phyloP scores from a whole-genome alignment of 2,888 invertebrate genomes.

The Nematopogon swammerdamellus region DNA sequence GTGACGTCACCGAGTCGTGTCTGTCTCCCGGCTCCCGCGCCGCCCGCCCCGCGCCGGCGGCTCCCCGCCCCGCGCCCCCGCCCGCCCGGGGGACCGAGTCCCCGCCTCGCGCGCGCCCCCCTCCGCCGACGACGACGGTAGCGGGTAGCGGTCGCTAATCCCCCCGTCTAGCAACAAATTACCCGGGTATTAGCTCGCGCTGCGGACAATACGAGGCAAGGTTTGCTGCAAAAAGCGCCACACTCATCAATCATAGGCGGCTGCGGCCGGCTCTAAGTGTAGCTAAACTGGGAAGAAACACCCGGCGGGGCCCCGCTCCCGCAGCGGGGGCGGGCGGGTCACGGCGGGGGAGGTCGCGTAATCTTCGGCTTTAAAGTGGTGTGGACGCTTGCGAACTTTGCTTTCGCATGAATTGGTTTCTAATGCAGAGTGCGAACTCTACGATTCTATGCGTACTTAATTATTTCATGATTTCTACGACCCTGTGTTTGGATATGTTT shows the following conservation, averaged over 20 bases:
- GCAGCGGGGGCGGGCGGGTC: background rate
- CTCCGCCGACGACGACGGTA: too few relatives aligned
- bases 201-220: background rate
- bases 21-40: slow-evolving; percentile 1
- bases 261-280: background rate
- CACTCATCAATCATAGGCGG: background rate
- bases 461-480: too few relatives aligned
- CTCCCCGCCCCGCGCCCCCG: too few relatives aligned
- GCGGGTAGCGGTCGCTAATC: background rate
- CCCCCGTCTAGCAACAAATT: background rate
- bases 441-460: too few relatives aligned
- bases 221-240: background rate
- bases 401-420: too few relatives aligned
- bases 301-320: background rate
- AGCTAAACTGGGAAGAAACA: background rate
- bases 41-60: too few relatives aligned
- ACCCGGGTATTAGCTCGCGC: background rate
- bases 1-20: slow-evolving; percentile 9
- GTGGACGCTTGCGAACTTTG: too few relatives aligned
- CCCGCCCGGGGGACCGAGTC: too few relatives aligned
- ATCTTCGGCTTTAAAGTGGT: too few relatives aligned
- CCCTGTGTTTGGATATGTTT: too few relatives aligned
- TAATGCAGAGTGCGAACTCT: too few relatives aligned
- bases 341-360: background rate
- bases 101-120: too few relatives aligned